Evolutionary conservation across 2,113 vertebrate species (phyloP).

Genomic region (Micronycteris hirsuta): DNA sequence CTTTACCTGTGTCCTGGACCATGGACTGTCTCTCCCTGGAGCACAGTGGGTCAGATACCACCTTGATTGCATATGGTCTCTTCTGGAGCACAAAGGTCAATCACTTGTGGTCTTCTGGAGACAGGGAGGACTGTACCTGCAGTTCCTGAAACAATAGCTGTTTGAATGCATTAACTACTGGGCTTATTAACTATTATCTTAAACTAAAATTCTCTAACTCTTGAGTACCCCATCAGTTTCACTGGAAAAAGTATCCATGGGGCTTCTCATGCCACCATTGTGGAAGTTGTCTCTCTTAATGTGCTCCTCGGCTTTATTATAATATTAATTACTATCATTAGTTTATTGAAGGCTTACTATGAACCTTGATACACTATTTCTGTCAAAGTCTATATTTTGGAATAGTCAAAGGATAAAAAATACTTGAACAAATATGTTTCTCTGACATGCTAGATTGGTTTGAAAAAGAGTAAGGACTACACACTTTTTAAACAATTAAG

Average conservation of each 20-base stretch:
- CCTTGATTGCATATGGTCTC: no score
- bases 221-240: not conserved
- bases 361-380: not conserved
- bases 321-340: not conserved
- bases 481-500: not conserved
- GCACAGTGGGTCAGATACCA: no score
- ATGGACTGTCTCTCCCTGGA: no score
- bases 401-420: not conserved
- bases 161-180: no score
- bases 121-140: no score
- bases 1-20: no score
- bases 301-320: not conserved
- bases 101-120: no score
- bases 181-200: no score
- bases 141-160: no score
- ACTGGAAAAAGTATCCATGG: not conserved
- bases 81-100: no score
- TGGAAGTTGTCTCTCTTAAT: not conserved
- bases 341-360: not conserved
- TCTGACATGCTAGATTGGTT: not conserved
- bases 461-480: not conserved
- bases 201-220: no score
- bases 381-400: not conserved
- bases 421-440: not conserved
- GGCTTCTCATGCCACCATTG: not conserved